These are phyloP conservation scores for Eremobia ochroleuca DNA, from an alignment of 2,888 invertebrate genomes.

Conservation along the genomic window DNA sequence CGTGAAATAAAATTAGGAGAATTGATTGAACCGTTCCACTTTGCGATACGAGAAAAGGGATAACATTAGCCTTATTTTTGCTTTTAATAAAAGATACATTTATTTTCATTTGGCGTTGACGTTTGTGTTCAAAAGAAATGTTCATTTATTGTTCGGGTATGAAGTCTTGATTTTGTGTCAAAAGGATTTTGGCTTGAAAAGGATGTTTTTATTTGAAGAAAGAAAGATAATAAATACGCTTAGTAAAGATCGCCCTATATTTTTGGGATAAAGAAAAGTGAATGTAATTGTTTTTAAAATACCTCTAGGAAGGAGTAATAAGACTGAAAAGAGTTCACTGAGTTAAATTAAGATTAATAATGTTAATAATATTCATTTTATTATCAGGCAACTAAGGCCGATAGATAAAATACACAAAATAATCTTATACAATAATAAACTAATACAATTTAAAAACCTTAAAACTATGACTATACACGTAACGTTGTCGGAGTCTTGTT, in stretches of 20 bases:
- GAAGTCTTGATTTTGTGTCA: constrained; percentile 33
- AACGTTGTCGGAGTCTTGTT: too few species aligned
- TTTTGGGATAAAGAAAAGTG: not conserved
- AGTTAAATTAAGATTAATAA: not conserved
- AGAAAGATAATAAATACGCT: not conserved
- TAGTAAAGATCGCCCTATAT: not conserved
- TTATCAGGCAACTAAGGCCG: too few species aligned
- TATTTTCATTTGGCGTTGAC: constrained; percentile 51
- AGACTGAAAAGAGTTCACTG: not conserved
- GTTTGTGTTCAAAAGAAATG: constrained; percentile 47
- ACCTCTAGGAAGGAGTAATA: too few species aligned
- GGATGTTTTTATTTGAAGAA: constrained; percentile 3
- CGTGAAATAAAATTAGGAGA: constrained; percentile 61
- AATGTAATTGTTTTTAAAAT: not conserved
- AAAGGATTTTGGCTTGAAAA: constrained; percentile 16
- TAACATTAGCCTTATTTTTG: constrained; percentile 45
- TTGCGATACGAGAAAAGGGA: constrained; percentile 45
- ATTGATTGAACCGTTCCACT: constrained; percentile 61
- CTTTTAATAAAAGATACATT: constrained; percentile 49
- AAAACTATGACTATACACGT: too few species aligned
- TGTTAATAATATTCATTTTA: too few species aligned
- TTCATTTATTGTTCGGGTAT: constrained; percentile 34
- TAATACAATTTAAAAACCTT: too few species aligned
- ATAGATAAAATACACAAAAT: too few species aligned
- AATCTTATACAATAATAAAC: too few species aligned